Evolutionary conservation across 1,140 invertebrate species (phyloP).

Genomic region (Planococcus citri): DNA sequence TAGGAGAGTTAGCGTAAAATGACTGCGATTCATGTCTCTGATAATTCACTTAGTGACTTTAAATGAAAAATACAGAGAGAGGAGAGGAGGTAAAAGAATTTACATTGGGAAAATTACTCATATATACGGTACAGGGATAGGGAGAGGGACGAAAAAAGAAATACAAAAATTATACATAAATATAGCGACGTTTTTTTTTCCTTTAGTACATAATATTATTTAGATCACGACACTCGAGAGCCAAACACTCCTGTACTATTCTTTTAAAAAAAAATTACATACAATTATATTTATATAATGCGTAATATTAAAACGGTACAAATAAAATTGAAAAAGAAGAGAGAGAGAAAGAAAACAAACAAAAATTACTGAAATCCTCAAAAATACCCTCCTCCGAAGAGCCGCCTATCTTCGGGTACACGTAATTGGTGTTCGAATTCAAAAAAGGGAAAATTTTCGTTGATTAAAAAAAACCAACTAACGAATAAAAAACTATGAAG

Average conservation of each 20-base stretch:
- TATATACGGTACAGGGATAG: too few species aligned
- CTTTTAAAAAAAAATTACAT: background rate
- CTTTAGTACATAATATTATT: too few species aligned
- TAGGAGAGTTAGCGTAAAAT: constrained; percentile 1
- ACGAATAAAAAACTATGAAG: too few species aligned
- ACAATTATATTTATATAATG: background rate
- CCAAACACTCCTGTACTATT: too few species aligned
- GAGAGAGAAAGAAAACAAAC: too few species aligned
- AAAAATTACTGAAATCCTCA: background rate
- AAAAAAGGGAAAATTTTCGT: too few species aligned
- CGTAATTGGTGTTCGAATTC: too few species aligned
- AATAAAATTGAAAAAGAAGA: too few species aligned
- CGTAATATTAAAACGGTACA: background rate
- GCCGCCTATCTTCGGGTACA: too few species aligned
- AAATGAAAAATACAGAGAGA: constrained; percentile 1
- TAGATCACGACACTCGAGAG: background rate
- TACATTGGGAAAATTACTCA: background rate
- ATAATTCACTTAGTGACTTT: background rate
- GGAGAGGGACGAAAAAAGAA: background rate
- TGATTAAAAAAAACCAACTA: too few species aligned
- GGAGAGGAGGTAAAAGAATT: too few species aligned
- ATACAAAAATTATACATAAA: background rate
- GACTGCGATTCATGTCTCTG: background rate
- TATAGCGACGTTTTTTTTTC: background rate
- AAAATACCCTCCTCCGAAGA: background rate